Base-by-base conservation (phyloP, 2,797 vertebrate species). In the Pteronotus mesoamericanus region DNA sequence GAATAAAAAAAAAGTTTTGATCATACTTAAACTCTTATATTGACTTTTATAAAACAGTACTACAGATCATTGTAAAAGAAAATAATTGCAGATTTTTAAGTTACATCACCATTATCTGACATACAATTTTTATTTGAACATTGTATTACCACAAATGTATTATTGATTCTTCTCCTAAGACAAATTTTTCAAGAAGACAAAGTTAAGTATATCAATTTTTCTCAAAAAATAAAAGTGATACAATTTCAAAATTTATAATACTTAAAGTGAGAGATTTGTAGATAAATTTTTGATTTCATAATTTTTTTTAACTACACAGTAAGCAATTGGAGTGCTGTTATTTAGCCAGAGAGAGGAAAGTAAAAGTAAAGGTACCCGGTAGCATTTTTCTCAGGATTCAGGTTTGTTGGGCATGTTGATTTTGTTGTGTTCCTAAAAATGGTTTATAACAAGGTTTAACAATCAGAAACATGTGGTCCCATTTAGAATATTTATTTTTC, bases 211-310 rank as follows among this genome's bases (percentile, higher is more conserved):
- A 97, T 95, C 75, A 79, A 97, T 69, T n/a, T 97, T 96, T 97
- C 97, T 95, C 89, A 79, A 48, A 95, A 97, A 92, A 39, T 12
- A 24, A 86, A 94, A 97, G 59, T 94, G 24, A 0, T 75, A 9
- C 1, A 46, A 66, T 95, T 97, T 94, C 51, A 95, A 97, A 85
- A 93, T 0, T 24, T 21, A 86, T 18, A 91, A 39, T 93, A 96
- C 91, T 94, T 92, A 96, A 95, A 91, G 94, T 57, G 19, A 95
- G 68, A 29, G 88, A 97, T 95, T 97, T 97, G 83, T 57, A 42
- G 48, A 96, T 3, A 90, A 94, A 55, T 89, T 72, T 2, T 48
- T 92, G 37, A 64, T 91, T 61, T 64, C 3, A 44, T 55, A 48
- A 78, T 61, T 19, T 0, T 53, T 61, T 51, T 94, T 83, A 68